A percentile compares a stretch with the other conserved stretches of the same genome.
These are phyloP conservation scores for Phoebastria nigripes DNA, from an alignment of 2,797 vertebrate genomes.

Conservation along the genomic window DNA sequence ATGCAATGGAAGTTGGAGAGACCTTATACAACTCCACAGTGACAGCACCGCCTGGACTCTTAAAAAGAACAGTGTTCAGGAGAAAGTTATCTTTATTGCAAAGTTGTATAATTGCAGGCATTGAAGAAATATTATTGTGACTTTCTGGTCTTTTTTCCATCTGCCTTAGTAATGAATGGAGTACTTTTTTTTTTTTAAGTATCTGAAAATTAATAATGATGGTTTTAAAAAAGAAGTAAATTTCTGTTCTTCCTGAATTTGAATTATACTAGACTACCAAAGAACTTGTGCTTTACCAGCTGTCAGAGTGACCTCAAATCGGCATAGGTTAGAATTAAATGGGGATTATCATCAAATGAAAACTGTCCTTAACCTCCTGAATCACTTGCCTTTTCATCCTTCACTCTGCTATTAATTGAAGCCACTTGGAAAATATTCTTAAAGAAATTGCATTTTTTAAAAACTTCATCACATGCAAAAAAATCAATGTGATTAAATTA, in stretches of 20 bases:
- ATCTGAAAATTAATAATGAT: neutral
- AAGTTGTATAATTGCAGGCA: neutral
- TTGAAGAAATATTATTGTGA: neutral
- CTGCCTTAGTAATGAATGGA: neutral
- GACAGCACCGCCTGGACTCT: neutral
- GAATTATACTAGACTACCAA: neutral
- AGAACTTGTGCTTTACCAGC: neutral
- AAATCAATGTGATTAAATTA: neutral
- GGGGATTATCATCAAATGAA: neutral
- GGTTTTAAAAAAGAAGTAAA: neutral
- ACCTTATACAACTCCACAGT: neutral
- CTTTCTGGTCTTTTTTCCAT: neutral
- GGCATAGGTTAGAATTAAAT: neutral
- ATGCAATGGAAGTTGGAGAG: neutral
- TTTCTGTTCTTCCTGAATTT: neutral
- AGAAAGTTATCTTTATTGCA: neutral
- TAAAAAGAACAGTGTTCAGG: neutral
- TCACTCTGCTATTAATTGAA: neutral
- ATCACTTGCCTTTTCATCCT: neutral
- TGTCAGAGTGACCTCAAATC: neutral
- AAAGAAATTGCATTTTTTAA: neutral
- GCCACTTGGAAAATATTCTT: neutral
- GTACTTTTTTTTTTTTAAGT: neutral
- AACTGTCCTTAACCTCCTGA: neutral
- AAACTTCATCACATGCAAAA: neutral